These are phyloP conservation scores for Jaculus jaculus DNA, from an alignment of 2,113 vertebrate genomes.

Conservation along the genomic window DNA sequence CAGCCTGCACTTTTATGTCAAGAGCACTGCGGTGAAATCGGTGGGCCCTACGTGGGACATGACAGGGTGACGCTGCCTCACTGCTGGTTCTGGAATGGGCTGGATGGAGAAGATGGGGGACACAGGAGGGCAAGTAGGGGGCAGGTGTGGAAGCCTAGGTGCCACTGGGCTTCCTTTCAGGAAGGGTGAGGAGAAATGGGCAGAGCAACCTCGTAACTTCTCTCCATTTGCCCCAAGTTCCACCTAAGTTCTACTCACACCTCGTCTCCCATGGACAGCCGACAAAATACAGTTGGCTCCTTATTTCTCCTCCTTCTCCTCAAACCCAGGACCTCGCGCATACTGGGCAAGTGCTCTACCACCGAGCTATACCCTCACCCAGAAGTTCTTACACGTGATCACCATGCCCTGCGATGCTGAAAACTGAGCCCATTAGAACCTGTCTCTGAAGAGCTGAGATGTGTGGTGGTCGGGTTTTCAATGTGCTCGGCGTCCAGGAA, in stretches of 20 bases:
- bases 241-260: not conserved
- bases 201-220: not conserved
- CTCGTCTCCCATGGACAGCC: not conserved
- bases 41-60: not conserved
- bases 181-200: not conserved
- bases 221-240: not conserved
- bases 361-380: not conserved
- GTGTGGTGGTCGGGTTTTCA: not conserved
- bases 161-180: not conserved
- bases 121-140: not conserved
- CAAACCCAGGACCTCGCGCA: not conserved
- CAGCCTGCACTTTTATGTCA: not conserved
- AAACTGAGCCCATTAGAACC: too few species aligned
- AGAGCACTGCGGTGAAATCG: not conserved
- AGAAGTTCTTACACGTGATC: not conserved
- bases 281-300: not conserved
- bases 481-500: not conserved
- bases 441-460: too few species aligned
- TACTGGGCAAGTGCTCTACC: not conserved
- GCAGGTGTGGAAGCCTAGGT: not conserved
- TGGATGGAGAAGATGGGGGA: not conserved
- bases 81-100: not conserved
- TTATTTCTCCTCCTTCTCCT: not conserved
- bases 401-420: not conserved
- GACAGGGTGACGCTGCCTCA: accelerated